Conservation (phyloP, 2,888 invertebrate species). For the Gari tellinella region DNA sequence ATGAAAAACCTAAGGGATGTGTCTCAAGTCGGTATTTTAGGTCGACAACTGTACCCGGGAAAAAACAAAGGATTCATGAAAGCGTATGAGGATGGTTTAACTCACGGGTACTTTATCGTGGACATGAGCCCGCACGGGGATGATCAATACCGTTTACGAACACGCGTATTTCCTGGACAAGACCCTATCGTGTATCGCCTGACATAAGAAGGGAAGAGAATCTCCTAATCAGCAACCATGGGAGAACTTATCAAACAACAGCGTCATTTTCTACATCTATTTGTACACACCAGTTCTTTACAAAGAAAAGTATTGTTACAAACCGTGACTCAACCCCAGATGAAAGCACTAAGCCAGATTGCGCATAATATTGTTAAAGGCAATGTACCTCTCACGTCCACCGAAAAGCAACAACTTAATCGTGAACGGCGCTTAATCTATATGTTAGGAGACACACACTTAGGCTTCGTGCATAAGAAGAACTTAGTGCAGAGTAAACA, state of each 20-base stretch:
- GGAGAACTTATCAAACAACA: slow-evolving; percentile 25
- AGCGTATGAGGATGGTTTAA: slow-evolving; percentile 21
- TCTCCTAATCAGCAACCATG: slow-evolving; percentile 18
- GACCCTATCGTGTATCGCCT: slow-evolving; percentile 18
- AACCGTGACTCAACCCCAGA: slow-evolving; percentile 25
- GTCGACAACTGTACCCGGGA: slow-evolving; percentile 14
- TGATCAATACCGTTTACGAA: slow-evolving; percentile 18
- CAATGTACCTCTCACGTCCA: slow-evolving; percentile 7
- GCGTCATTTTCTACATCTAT: slow-evolving; percentile 24
- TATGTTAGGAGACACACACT: slow-evolving; percentile 13
- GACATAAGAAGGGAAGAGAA: slow-evolving; percentile 19
- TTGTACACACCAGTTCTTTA: slow-evolving; percentile 12
- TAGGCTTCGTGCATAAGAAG: slow-evolving; percentile 10
- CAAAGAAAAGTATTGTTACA: slow-evolving; percentile 35
- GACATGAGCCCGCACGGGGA: slow-evolving; percentile 17
- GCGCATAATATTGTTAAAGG: slow-evolving; percentile 16
- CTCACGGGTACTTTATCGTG: slow-evolving; percentile 20
- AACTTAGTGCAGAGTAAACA: slow-evolving; percentile 3
- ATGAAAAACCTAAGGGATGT: slow-evolving; percentile 22
- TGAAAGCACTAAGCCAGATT: slow-evolving; percentile 31
- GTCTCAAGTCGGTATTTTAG: slow-evolving; percentile 7
- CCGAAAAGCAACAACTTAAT: slow-evolving; percentile 12
- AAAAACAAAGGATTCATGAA: slow-evolving; percentile 21
- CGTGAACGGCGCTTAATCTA: slow-evolving; percentile 21
- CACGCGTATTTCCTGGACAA: slow-evolving; percentile 17